Conservation (phyloP, 1,140 invertebrate genomes). For the Aphis gossypii region DNA sequence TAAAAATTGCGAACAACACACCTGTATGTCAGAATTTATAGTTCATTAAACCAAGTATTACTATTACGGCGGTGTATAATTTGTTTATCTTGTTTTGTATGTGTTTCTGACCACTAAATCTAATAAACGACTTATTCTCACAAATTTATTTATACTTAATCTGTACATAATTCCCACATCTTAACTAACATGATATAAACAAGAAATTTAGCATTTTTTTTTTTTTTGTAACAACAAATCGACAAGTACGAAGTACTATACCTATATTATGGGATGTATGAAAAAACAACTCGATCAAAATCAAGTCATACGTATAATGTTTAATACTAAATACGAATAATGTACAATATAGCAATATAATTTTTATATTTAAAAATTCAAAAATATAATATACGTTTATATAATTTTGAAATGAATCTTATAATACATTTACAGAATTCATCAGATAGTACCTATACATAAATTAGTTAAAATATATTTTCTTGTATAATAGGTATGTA, state of each 20-base stretch:
- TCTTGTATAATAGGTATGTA: too few species aligned
- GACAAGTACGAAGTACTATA: neutral
- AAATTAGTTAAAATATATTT: too few species aligned
- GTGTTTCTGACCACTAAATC: neutral
- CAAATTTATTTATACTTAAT: neutral
- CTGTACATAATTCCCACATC: neutral
- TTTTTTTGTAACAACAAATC: neutral
- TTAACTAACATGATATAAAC: neutral
- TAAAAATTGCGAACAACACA: neutral
- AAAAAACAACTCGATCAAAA: neutral
- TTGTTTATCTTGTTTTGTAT: conserved; percentile 11
- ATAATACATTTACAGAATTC: too few species aligned
- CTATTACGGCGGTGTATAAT: neutral
- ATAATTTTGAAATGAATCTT: too few species aligned
- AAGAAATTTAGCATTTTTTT: neutral
- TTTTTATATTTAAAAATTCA: neutral
- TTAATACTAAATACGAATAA: neutral
- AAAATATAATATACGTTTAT: too few species aligned
- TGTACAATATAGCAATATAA: neutral
- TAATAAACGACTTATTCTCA: neutral
- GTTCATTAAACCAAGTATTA: neutral
- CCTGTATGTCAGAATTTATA: neutral
- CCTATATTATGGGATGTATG: neutral
- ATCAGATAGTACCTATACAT: too few species aligned
- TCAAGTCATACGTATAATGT: neutral